Base-by-base conservation (phyloP, 2,888 invertebrate genomes). In the Amitus sp. region DNA sequence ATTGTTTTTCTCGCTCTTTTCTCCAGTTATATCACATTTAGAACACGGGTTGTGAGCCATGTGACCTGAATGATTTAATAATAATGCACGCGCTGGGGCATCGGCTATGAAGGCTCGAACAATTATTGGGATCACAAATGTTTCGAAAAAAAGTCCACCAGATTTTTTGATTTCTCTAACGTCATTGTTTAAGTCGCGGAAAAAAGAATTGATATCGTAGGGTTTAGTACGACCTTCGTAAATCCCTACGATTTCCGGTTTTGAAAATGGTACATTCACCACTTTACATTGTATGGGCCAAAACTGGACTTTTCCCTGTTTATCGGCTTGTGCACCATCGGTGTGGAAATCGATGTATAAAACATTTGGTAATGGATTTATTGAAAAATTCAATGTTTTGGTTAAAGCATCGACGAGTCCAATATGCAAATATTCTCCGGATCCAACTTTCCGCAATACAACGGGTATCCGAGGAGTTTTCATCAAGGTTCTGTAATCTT, bases 231-330 rank as follows among this genome's bases (percentile, higher is more conserved):
- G 13, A 12, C 34, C 34, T 9, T 9, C 6, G 13, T 68, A 71
- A 18, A 70, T 45, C 28, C 70, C 70, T 47, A 66, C 53, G 10
- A 66, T 28, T 6, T 62, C 39, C n/a, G 56, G 45, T 13, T 68
- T 30, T 2, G 13, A 20, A 6, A 42, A 15, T 18, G n/a, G 27
- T 13, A 42, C 17, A 23, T 42, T 49, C 7, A 40, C 37, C 18
- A 40, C 40, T 49, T 40, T 19, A 19, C 39, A 40, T 6, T 49
- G 49, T 33, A 49, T 49, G 18, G 40, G 40, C 37, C 40, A 49
- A 27, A 40, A 42, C 49, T 51, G 50, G 12, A 19, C 42, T 30
- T 6, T 40, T 19, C 50, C 50, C n/a, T 1, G 6, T 7, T 13
- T 51, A 10, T 51, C 50, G 28, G 15, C 20, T 40, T 12, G 18